These are phyloP conservation scores for Pseudomyrmex flavicornis DNA, from an alignment of 1,140 invertebrate species.

Conservation along the genomic window DNA sequence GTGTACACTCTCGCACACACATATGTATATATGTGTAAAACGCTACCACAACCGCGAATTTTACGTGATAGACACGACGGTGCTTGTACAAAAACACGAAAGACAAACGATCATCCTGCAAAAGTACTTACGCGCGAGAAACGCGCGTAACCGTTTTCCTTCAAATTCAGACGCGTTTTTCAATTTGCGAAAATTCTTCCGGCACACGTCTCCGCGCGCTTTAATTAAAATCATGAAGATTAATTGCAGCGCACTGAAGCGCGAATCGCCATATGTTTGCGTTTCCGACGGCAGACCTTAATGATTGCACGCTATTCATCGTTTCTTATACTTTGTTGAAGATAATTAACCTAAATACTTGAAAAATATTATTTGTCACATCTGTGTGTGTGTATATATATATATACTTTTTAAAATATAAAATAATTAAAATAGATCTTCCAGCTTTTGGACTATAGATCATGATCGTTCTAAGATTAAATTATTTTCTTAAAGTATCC, in stretches of 20 bases:
- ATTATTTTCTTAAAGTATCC: no score
- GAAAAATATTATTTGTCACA: not conserved
- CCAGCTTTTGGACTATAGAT: no score
- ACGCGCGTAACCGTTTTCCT: conserved; percentile 20
- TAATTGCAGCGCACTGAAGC: conserved; percentile 18
- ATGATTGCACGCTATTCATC: conserved; percentile 30
- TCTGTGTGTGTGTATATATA: not conserved
- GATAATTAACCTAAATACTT: conserved; percentile 36
- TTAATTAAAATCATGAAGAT: conserved; percentile 61
- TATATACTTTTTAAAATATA: no score
- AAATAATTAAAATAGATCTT: no score
- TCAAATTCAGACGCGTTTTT: conserved; percentile 57
- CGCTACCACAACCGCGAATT: conserved; percentile 15
- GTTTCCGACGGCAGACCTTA: conserved; percentile 23
- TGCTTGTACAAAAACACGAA: not conserved
- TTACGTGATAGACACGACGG: conserved; percentile 42
- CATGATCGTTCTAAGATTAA: no score
- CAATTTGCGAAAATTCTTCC: conserved; percentile 52
- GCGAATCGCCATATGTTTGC: conserved; percentile 10
- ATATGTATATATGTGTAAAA: no score
- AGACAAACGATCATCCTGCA: conserved; percentile 46
- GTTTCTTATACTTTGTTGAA: conserved; percentile 27
- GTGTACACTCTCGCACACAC: no score
- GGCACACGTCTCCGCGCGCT: not conserved
- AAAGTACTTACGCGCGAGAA: not conserved